Conservation (phyloP, 1,140 invertebrate species). For the Megalonaias nervosa region DNA sequence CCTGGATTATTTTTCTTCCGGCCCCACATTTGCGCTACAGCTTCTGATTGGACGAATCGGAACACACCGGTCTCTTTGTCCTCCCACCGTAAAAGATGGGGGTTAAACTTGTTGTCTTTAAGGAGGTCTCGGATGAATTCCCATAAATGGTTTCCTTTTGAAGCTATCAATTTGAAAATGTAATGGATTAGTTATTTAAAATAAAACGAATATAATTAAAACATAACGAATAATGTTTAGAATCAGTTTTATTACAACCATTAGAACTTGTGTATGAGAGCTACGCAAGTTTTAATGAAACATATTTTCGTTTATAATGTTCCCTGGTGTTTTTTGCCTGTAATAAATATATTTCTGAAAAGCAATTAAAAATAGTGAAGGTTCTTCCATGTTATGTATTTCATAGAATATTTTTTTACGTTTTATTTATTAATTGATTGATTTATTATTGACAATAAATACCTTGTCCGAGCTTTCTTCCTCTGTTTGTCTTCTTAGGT, state of each 20-base stretch:
- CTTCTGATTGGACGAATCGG: conserved; percentile 91
- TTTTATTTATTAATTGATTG: no score
- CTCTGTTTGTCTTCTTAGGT: conserved; percentile 18
- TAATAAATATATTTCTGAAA: neutral
- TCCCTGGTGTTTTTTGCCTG: neutral
- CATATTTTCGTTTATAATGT: neutral
- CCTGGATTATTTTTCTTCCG: conserved; percentile 86
- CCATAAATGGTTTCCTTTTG: conserved; percentile 66
- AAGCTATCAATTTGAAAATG: conserved; percentile 37
- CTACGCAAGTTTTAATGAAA: neutral
- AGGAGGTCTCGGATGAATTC: conserved; percentile 66
- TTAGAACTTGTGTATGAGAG: conserved; percentile 4
- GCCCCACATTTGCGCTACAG: conserved; percentile 92
- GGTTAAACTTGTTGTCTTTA: conserved; percentile 57
- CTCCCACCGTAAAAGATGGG: conserved; percentile 84
- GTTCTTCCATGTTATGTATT: no score
- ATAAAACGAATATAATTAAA: neutral
- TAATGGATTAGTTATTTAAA: conserved; percentile 6
- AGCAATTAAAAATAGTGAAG: no score
- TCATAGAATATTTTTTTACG: no score
- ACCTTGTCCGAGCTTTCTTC: conserved; percentile 46
- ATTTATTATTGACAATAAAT: no score
- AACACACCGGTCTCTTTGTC: conserved; percentile 86
- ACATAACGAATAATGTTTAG: neutral
- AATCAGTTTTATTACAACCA: neutral